Evolutionary conservation across 2,113 vertebrate genomes (phyloP).

Genomic region (Crotalus helleri): DNA sequence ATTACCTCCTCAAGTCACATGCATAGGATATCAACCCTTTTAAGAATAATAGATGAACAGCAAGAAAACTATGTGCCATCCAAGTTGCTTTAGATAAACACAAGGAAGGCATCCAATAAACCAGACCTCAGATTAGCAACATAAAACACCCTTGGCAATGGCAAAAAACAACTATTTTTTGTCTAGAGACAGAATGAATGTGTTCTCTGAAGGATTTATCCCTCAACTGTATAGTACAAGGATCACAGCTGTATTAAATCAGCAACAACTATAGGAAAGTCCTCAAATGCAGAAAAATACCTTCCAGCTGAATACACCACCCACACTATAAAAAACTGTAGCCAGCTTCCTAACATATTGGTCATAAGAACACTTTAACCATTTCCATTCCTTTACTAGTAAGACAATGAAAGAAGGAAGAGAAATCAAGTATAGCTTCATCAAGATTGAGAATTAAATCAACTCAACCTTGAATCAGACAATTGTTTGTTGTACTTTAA

Average conservation of each 20-base stretch:
- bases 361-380: conserved; percentile 30
- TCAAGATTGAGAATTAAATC: not conserved
- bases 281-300: conserved; percentile 58
- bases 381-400: not conserved
- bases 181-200: conserved; percentile 27
- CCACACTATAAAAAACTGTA: conserved; percentile 54
- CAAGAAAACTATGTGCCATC: conserved; percentile 2
- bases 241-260: conserved; percentile 64
- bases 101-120: not conserved
- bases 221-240: conserved; percentile 50
- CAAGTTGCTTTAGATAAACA: conserved; percentile 26
- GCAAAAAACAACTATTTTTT: not conserved
- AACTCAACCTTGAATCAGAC: not conserved
- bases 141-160: conserved; percentile 26
- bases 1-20: conserved; percentile 3
- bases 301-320: conserved; percentile 63
- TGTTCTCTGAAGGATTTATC: conserved; percentile 46
- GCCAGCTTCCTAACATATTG: conserved; percentile 40
- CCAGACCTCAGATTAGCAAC: conserved; percentile 42
- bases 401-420: not conserved
- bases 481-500: not conserved
- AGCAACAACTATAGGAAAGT: conserved; percentile 37
- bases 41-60: conserved; percentile 29
- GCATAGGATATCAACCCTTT: not conserved
- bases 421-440: not conserved